Base-by-base conservation (phyloP, 2,888 invertebrate species). In the Axea sp. region DNA sequence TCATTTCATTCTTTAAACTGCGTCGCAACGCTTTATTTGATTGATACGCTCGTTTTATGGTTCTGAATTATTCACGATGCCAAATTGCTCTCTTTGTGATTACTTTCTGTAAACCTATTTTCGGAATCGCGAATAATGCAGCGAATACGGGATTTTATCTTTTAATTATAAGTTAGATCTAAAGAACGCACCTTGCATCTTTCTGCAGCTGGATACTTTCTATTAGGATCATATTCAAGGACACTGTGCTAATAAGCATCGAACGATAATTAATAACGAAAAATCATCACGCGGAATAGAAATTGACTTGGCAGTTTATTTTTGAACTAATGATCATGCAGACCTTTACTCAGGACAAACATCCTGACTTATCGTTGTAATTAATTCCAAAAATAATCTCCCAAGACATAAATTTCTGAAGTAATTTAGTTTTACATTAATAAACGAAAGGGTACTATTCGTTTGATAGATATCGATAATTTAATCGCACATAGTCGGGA, bases 21-120 rank as follows among this genome's bases (percentile, higher is more conserved):
- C 53, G 39, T 22, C 37, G 47, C 45, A 8, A 12, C 35, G 37
- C 30, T 69, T 60, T 43, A 45, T 57, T 62, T 62, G 59, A 53
- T 69, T 53, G 68, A 69, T 53, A 45, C 31, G 31, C 33, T 3
- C 9, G 26, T 57, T 67, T 57, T 67, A 57, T 41, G 67, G 4
- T 17, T 6, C 60, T 47, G 69, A 69, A 69, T 69, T 53, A 69
- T 68, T 68, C 59, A 68, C 9, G 2, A 33, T 7, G 22, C 5
- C 26, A 28, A 33, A 35, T 51, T 26, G 35, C 26, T n/a, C n/a
- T n/a, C n/a, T n/a, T n/a, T n/a, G n/a, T n/a, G n/a, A n/a, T n/a
- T n/a, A n/a, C n/a, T n/a, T n/a, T n/a, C n/a, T n/a, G n/a, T n/a
- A n/a, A n/a, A n/a, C n/a, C n/a, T n/a, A n/a, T n/a, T n/a, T n/a